Percentiles rank a stretch among this genome's conserved stretches.
These are phyloP conservation scores for Limonius californicus DNA, from an alignment of 1,140 invertebrate genomes.

Conservation along the genomic window DNA sequence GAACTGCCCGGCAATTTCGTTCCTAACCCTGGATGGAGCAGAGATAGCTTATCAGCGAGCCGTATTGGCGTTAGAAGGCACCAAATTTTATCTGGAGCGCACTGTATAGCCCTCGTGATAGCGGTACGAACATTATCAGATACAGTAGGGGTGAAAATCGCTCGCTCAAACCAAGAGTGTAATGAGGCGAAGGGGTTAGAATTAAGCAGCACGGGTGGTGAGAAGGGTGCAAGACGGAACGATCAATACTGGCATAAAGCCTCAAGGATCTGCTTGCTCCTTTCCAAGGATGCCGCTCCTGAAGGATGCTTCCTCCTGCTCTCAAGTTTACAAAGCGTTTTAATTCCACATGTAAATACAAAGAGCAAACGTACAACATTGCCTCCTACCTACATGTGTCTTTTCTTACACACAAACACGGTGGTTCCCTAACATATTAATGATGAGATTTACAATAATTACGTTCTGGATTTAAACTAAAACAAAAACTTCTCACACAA, in stretches of 20 bases:
- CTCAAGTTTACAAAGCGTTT: no score
- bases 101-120: neutral
- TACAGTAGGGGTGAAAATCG: conserved; percentile 24
- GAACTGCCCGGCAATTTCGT: neutral
- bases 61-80: neutral
- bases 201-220: conserved; percentile 39
- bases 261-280: conserved; percentile 38
- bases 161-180: conserved; percentile 38
- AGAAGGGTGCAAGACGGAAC: conserved; percentile 33
- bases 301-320: neutral
- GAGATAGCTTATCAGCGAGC: neutral
- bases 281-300: conserved; percentile 17
- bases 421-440: no score
- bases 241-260: conserved; percentile 40
- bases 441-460: no score
- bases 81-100: neutral
- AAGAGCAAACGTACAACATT: no score
- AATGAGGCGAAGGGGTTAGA: conserved; percentile 43
- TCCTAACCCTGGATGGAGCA: neutral
- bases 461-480: no score
- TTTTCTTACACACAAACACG: no score
- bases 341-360: no score
- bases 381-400: no score
- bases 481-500: no score
- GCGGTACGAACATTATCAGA: conserved; percentile 23